Conservation (phyloP, 1,140 invertebrate species). For the Limonius californicus region DNA sequence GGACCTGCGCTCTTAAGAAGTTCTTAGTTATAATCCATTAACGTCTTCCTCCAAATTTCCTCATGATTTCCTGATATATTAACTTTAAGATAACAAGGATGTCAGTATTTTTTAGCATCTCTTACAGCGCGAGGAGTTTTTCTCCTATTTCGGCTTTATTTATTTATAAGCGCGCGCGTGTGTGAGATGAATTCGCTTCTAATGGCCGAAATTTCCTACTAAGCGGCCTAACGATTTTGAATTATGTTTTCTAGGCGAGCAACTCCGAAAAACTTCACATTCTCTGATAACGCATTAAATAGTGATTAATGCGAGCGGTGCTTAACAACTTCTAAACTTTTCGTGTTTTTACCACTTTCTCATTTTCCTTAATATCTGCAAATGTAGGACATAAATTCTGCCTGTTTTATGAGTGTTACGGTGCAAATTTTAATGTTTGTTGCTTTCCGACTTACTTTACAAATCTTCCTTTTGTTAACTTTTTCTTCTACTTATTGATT, state of each 20-base stretch:
- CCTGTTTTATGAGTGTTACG: conserved; percentile 11
- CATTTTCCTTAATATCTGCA: conserved; percentile 36
- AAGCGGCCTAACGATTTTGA: conserved; percentile 3
- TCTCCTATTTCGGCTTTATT: too few species aligned
- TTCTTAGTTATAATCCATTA: neutral
- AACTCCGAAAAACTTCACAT: conserved; percentile 16
- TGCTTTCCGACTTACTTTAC: neutral
- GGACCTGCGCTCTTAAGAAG: neutral
- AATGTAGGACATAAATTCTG: conserved; percentile 33
- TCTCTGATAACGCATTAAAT: conserved; percentile 33
- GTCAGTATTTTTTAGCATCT: neutral
- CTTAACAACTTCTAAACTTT: conserved; percentile 34
- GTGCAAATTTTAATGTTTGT: conserved; percentile 10
- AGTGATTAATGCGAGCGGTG: conserved; percentile 32
- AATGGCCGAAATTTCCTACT: neutral
- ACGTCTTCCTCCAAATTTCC: conserved; percentile 1
- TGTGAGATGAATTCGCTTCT: too few species aligned
- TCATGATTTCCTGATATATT: neutral
- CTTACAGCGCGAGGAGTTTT: neutral
- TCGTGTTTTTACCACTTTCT: conserved; percentile 36
- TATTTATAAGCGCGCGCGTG: too few species aligned
- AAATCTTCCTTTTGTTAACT: neutral
- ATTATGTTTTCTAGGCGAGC: conserved; percentile 5
- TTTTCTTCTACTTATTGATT: too few species aligned
- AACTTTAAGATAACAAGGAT: neutral